Percentiles rank a stretch among this genome's conserved stretches.
Conservation (phyloP, 2,113 vertebrate genomes). For the Corythornis madagascariensis region DNA sequence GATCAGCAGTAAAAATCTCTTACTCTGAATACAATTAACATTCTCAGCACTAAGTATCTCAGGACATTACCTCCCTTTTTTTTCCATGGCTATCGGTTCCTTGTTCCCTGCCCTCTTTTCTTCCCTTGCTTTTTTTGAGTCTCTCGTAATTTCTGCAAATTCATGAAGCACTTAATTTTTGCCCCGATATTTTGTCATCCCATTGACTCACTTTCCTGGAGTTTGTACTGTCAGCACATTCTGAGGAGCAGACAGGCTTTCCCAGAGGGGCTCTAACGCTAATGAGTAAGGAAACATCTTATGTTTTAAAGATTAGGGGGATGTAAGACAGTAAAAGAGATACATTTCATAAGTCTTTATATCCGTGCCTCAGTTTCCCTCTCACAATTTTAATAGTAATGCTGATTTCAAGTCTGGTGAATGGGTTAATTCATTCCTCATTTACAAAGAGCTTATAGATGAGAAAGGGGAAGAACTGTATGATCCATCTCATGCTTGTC, state of each 20-base stretch:
- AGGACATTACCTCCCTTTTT: background rate
- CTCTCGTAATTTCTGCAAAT: background rate
- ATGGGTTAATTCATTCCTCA: slow-evolving; percentile 49
- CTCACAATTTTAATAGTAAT: background rate
- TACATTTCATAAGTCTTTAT: background rate
- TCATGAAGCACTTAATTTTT: slow-evolving; percentile 7
- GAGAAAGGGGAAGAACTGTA: slow-evolving; percentile 15
- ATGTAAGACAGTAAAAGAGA: background rate
- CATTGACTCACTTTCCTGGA: background rate
- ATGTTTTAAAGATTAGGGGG: slow-evolving; percentile 41
- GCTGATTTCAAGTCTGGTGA: background rate
- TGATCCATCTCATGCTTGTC: background rate
- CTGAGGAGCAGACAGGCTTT: background rate
- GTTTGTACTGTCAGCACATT: slow-evolving; percentile 41
- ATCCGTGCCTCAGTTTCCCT: slow-evolving; percentile 40
- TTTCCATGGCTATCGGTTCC: background rate
- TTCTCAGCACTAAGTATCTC: background rate
- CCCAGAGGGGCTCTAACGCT: slow-evolving; percentile 13
- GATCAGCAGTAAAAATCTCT: background rate
- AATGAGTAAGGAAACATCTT: slow-evolving; percentile 24
- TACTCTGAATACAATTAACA: background rate
- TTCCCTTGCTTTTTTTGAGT: background rate
- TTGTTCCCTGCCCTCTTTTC: background rate
- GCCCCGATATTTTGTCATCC: slow-evolving; percentile 22
- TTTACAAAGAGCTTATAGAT: slow-evolving; percentile 52